Base-by-base conservation (phyloP, 1,140 invertebrate species). In the Caerostris extrusa region DNA sequence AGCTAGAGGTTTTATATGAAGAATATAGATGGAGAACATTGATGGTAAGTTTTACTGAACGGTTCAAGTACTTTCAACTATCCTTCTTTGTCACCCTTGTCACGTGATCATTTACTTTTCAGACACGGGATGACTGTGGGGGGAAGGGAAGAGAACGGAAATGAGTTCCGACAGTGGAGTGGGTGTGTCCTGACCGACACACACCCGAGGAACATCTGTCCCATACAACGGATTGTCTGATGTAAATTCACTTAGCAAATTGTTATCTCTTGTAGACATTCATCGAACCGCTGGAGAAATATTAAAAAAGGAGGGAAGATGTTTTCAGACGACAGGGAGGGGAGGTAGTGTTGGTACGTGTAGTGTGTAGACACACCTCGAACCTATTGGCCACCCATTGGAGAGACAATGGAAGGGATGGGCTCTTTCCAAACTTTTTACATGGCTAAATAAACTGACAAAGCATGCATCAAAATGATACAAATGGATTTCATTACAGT, bases 241-340 rank as follows among this genome's bases (percentile, higher is more conserved):
- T 77, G 7, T 77, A 77, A 77, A 77, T 77, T 77, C 69, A 77
- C 69, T 77, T 77, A 77, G 69, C 69, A 77, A 77, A 77, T 77
- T 77, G 69, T 77, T 77, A 77, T 77, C 69, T 77, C 69, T 50
- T 77, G 69, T 77, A 77, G 69, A 77, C 69, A 34, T 77, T 77
- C 34, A 77, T 5, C 19, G 34, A 53, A n/a, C 17, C 61, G 5
- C 61, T n/a, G 14, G 2, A n/a, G 69, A 34, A 19, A 7, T 71
- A 50, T 71, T 7, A 71, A 19, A 12, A 61, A 19, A 77, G 50
- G 10, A 50, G 19, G 67, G 17, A 69, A 69, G 19, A 12, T 10
- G 7, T 34, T 34, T 34, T 50, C 69, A 12, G 69, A 14, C 50
- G 34, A 77, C n/a, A 67, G 12, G n/a, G 5, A 12, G 61, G 61